Base-by-base conservation (phyloP, 2,797 vertebrate species). In the Spondyliosoma cantharus region DNA sequence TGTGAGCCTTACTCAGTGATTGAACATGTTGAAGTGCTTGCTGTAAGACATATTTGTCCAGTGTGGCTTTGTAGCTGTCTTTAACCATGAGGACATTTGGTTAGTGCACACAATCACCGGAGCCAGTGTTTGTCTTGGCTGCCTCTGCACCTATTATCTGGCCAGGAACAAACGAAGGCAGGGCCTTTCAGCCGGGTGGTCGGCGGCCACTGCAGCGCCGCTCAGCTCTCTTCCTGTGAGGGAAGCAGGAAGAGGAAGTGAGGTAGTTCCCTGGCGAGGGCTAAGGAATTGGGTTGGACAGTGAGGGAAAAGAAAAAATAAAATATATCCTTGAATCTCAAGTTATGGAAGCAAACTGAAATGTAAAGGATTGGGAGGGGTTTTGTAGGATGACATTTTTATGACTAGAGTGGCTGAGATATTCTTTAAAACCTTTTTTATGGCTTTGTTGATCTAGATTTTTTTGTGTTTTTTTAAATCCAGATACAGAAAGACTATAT, bases 201-300 rank as follows among this genome's bases (percentile, higher is more conserved):
- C 73, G 6, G 58, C 71, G 67, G 82, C 84, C 65, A 81, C 82
- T 80, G 74, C 80, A 83, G 62, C 85, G 82, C 89, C 78, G 52
- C 82, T 89, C 60, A 7, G 85, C 86, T 92, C 76, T 82, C 87
- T 93, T 92, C 91, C 92, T 91, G 91, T 66, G 78, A 88, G 78
- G 90, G 88, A 94, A 88, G 86, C 91, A 92, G 93, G 91, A 93
- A 92, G 89, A 89, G 94, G 95, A 95, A 94, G 91, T 94, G 92
- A 93, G 89, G 91, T 93, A 82, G 89, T 89, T 90, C 83, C 80
- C 85, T 89, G 84, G 83, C 22, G 14, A 81, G 82, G 79, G 59
- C 77, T 74, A 60, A 87, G 82, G 74, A 91, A 82, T 81, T 82
- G 81, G 80, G 63, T 58, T 82, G 84, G 88, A 89, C 81, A 80